Percentiles rank a stretch among this genome's conserved stretches.
phyloP scores from a whole-genome alignment of 2,888 invertebrate species.

The Stegophylla sp. region DNA sequence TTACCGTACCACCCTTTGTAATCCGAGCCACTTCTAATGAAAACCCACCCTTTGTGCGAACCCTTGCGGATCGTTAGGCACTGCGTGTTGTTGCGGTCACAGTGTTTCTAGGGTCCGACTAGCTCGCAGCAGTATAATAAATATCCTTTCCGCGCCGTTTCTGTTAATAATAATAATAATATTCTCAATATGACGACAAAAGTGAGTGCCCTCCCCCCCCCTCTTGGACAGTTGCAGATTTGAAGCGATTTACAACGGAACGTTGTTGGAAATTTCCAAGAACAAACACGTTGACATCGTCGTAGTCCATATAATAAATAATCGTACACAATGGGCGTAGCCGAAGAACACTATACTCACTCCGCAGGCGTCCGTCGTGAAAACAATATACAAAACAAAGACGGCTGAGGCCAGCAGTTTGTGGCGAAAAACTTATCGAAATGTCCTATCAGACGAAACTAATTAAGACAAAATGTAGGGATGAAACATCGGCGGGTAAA shows the following conservation, averaged over 20 bases:
- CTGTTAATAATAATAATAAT: constrained; percentile 9
- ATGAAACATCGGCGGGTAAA: neutral
- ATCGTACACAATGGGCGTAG: neutral
- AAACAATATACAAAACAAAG: constrained; percentile 9
- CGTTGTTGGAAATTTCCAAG: constrained; percentile 7
- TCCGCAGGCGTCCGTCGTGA: constrained; percentile 13
- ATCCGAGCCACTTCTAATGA: constrained; percentile 45
- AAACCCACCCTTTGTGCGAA: constrained; percentile 37
- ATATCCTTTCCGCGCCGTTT: neutral
- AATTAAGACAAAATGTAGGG: constrained; percentile 30
- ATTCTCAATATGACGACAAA: neutral
- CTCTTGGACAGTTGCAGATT: neutral
- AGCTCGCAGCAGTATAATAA: neutral
- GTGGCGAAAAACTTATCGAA: constrained; percentile 23
- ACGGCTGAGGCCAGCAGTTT: too few relatives aligned
- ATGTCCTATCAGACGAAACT: constrained; percentile 6
- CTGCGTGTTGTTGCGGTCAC: neutral
- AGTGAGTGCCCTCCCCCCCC: too few relatives aligned
- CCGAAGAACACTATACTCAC: too few relatives aligned
- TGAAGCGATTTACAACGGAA: neutral
- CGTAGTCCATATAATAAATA: neutral
- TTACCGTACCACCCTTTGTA: constrained; percentile 19
- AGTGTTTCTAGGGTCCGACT: neutral
- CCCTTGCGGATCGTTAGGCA: constrained; percentile 32
- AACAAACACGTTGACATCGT: constrained; percentile 7